Conservation (phyloP, 2,113 vertebrate genomes). For the Bufo gargarizans region DNA sequence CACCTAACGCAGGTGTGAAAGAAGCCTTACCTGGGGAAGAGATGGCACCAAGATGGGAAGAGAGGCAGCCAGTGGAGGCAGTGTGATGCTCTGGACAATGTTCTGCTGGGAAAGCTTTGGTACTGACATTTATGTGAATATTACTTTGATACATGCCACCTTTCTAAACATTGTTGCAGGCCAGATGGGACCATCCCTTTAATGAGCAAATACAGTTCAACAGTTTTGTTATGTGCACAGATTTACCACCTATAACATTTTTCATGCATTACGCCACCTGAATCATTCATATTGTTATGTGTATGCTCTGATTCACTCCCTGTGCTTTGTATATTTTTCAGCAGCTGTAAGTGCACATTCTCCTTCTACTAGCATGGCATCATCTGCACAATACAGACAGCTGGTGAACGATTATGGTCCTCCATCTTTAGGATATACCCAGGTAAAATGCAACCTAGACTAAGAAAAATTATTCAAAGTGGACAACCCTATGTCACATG, state of each 20-base stretch:
- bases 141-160: too few relatives aligned
- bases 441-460: conserved; percentile 71
- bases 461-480: too few relatives aligned
- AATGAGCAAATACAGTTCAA: background rate
- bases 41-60: too few relatives aligned
- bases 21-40: too few relatives aligned
- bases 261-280: background rate
- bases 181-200: too few relatives aligned
- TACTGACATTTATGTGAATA: too few relatives aligned
- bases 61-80: too few relatives aligned
- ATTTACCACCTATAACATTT: background rate
- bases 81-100: too few relatives aligned
- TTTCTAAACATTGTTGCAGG: too few relatives aligned
- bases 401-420: conserved; percentile 95
- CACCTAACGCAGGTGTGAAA: too few relatives aligned
- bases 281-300: background rate
- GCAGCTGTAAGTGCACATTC: conserved; percentile 86
- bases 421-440: conserved; percentile 93
- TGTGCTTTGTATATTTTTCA: conserved; percentile 32
- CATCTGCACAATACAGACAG: conserved; percentile 88
- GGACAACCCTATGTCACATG: too few relatives aligned
- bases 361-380: conserved; percentile 88
- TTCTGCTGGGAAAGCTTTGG: too few relatives aligned
- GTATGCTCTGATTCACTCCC: background rate
- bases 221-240: background rate